These are phyloP conservation scores for Pycnomerus fuliginosus DNA, from an alignment of 2,888 invertebrate genomes.

Conservation along the genomic window DNA sequence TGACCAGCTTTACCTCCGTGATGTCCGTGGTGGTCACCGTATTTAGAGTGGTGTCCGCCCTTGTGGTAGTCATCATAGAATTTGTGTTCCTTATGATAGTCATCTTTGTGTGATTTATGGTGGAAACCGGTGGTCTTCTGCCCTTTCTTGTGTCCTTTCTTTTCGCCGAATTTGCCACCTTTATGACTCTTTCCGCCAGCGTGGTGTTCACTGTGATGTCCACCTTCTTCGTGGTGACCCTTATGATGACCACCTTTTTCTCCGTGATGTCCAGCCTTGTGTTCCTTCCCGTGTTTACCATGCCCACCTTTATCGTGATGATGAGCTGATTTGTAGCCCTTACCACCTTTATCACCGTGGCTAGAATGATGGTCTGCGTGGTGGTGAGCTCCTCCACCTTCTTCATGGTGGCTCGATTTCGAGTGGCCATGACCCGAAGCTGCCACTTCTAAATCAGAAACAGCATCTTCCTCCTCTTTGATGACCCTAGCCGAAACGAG, in stretches of 20 bases:
- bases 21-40: conserved; percentile 76
- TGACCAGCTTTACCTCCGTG: conserved; percentile 77
- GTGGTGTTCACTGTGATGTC: conserved; percentile 75
- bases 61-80: conserved; percentile 87
- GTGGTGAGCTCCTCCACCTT: conserved; percentile 70
- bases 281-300: conserved; percentile 73
- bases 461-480: conserved; percentile 40
- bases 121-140: conserved; percentile 82
- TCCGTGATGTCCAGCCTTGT: conserved; percentile 73
- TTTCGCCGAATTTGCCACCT: conserved; percentile 76
- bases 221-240: conserved; percentile 75
- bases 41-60: conserved; percentile 79
- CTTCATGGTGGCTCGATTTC: conserved; percentile 57
- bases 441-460: conserved; percentile 53
- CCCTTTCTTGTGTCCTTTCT: conserved; percentile 83
- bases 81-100: conserved; percentile 83
- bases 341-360: conserved; percentile 75
- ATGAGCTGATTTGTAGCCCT: conserved; percentile 73
- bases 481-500: conserved; percentile 42
- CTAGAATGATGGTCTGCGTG: conserved; percentile 68
- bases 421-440: conserved; percentile 51
- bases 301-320: conserved; percentile 79
- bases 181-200: conserved; percentile 77
- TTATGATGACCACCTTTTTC: conserved; percentile 81
- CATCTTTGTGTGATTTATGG: conserved; percentile 84